Base-by-base conservation (phyloP, 1,140 invertebrate species). In the Probaryconus sp. region DNA sequence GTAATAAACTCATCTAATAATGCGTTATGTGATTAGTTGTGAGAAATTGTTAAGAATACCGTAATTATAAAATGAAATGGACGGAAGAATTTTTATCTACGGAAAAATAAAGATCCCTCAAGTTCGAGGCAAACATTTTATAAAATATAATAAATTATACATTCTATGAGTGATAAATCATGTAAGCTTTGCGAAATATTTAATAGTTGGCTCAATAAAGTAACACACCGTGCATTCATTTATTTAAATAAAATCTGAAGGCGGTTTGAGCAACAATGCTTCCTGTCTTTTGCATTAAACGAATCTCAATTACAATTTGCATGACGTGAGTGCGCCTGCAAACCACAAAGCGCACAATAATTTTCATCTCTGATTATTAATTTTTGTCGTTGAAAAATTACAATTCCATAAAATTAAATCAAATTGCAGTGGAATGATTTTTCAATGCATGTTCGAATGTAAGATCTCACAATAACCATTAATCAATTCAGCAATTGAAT, bases 401-500 rank as follows among this genome's bases (percentile, higher is more conserved):
- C 45, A 64, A 64, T 64, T 64, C 37, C 50, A 28, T 48, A 55
- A 56, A 51, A 38, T 24, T 9, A 14, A 42, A 28, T 43, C 28
- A 14, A 64, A 60, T 35, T 11, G 16, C 14, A 16, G 33, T 18
- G 11, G 2, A 14, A 38, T 11, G 17, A 21, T 26, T 0, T 26
- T 35, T 55, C 11, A 10, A 26, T 11, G 31, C 31, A 33, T 1
- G 10, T 14, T 47, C 28, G 3, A 18, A 7, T 7, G 9, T 5
- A 21, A n/a, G 37, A 5, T 6, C 17, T 11, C 37, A 4, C 38
- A 38, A 43, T 51, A 64, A 64, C n/a, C 47, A 64, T 64, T 9
- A 43, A 58, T 68, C 51, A 58, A 43, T 43, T 47, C 45, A 43
- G 35, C 43, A 16, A 58, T 68, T 68, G 37, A 50, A 68, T 58